Evolutionary conservation across 2,797 vertebrate species (phyloP).

Genomic region (Hydrophis major): DNA sequence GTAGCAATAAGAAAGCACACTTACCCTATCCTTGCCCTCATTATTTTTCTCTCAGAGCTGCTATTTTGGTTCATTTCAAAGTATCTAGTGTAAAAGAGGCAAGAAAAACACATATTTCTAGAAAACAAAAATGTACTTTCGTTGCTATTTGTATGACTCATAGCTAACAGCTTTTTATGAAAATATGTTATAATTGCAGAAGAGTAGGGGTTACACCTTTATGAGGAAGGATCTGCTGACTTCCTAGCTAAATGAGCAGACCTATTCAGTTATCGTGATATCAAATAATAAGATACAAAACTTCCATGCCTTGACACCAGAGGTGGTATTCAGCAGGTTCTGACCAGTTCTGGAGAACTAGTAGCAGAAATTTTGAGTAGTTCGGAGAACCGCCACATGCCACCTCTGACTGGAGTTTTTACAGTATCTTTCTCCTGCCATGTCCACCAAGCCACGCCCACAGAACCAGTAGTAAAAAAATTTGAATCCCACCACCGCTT

Average conservation of each 20-base stretch:
- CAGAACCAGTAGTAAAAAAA: too few species aligned
- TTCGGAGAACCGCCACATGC: too few species aligned
- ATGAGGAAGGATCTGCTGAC: not conserved
- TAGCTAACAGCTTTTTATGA: not conserved
- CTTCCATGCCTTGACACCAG: not conserved
- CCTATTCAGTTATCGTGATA: not conserved
- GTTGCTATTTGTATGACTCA: not conserved
- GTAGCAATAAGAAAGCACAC: constrained; percentile 63
- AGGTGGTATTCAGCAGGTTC: too few species aligned
- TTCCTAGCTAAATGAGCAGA: not conserved
- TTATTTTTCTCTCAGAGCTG: constrained; percentile 29
- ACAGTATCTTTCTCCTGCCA: too few species aligned
- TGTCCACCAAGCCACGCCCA: too few species aligned
- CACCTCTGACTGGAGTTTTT: too few species aligned
- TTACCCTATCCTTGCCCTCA: not conserved
- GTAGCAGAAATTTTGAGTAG: too few species aligned
- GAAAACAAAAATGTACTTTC: not conserved
- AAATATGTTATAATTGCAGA: not conserved
- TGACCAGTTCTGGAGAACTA: too few species aligned
- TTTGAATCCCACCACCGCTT: too few species aligned
- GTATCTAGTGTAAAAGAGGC: not conserved
- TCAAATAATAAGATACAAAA: not conserved
- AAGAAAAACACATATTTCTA: not conserved
- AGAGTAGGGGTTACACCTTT: not conserved
- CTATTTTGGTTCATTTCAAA: constrained; percentile 25